Evolutionary conservation across 2,888 invertebrate genomes (phyloP).

Genomic region (Drosophila pegasa): DNA sequence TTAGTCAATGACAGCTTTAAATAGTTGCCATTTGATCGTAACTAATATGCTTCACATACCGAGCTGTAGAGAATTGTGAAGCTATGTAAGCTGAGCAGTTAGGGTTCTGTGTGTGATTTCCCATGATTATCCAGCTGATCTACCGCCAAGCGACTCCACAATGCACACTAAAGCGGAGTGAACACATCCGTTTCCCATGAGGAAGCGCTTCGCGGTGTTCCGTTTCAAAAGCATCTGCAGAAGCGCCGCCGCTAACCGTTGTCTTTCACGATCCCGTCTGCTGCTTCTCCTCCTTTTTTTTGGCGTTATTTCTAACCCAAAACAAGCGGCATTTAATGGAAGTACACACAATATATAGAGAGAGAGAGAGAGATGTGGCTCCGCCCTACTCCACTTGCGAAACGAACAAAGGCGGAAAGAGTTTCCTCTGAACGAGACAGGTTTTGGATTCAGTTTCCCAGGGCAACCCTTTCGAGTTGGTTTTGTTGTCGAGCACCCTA

Average conservation of each 20-base stretch:
- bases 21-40: not conserved
- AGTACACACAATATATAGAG: not conserved
- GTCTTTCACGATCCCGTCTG: not conserved
- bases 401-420: slow-evolving; percentile 17
- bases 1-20: too few species aligned
- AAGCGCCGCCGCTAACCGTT: slow-evolving; percentile 36
- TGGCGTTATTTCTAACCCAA: slow-evolving; percentile 62
- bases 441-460: slow-evolving; percentile 32
- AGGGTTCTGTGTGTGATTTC: not conserved
- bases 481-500: slow-evolving; percentile 42
- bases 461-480: slow-evolving; percentile 45
- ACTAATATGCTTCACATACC: not conserved
- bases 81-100: not conserved
- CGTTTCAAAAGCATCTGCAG: slow-evolving; percentile 50
- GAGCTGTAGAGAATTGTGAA: not conserved
- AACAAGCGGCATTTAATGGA: slow-evolving; percentile 37
- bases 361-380: slow-evolving; percentile 9
- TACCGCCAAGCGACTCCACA: not conserved
- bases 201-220: slow-evolving; percentile 48
- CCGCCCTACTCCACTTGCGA: slow-evolving; percentile 21
- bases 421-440: slow-evolving; percentile 16
- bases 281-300: slow-evolving; percentile 25
- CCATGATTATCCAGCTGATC: not conserved
- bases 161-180: not conserved
- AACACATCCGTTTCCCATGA: slow-evolving; percentile 51